phyloP scores from a whole-genome alignment of 2,888 invertebrate genomes.

The Meteorus cinctellus region DNA sequence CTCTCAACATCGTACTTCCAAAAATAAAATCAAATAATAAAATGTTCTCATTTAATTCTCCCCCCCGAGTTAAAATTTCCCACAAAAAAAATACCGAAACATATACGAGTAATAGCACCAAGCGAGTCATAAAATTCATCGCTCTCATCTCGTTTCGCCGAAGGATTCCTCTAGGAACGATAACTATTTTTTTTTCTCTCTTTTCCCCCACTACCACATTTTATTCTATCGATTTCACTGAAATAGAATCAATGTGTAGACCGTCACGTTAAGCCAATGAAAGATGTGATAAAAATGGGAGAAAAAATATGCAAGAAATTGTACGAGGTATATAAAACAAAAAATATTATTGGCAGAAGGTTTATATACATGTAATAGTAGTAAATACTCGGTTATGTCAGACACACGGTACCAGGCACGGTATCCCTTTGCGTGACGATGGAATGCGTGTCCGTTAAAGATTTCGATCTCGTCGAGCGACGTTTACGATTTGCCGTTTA shows the following conservation, averaged over 20 bases:
- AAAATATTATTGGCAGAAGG: slow-evolving; percentile 20
- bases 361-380: slow-evolving; percentile 53
- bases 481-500: slow-evolving; percentile 58
- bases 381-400: slow-evolving; percentile 61
- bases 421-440: slow-evolving; percentile 59
- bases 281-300: background rate
- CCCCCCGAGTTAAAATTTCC: no score
- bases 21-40: no score
- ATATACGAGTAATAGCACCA: no score
- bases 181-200: background rate
- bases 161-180: background rate
- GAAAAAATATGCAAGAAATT: background rate
- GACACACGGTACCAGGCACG: slow-evolving; percentile 61
- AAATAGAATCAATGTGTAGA: background rate
- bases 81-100: no score
- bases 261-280: background rate
- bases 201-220: background rate
- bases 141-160: background rate
- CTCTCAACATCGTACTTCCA: no score
- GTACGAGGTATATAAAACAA: background rate
- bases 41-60: no score
- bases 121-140: no score
- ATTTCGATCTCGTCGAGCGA: slow-evolving; percentile 55
- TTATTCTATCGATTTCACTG: background rate
- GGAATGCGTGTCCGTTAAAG: slow-evolving; percentile 59